phyloP scores from a whole-genome alignment of 1,140 invertebrate genomes.

The Camponotus floridanus region DNA sequence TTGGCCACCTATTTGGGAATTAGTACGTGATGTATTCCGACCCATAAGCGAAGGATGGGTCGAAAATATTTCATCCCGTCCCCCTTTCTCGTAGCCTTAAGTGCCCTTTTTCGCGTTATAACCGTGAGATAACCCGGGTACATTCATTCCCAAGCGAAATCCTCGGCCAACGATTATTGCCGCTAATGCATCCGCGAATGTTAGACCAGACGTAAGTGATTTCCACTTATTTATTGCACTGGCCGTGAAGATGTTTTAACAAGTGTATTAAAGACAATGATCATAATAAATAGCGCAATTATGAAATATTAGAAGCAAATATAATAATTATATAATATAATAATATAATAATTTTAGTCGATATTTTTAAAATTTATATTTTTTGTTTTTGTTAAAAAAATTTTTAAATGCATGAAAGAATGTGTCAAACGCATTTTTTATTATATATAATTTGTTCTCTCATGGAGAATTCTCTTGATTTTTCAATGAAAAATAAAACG shows the following conservation, averaged over 20 bases:
- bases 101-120: slow-evolving; percentile 76
- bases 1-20: slow-evolving; percentile 75
- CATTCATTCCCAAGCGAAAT: slow-evolving; percentile 71
- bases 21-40: slow-evolving; percentile 76
- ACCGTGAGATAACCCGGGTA: slow-evolving; percentile 72
- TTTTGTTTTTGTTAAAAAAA: background rate
- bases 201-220: slow-evolving; percentile 27
- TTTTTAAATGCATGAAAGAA: background rate
- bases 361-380: slow-evolving; percentile 7
- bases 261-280: background rate
- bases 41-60: slow-evolving; percentile 71
- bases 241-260: background rate
- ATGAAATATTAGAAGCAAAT: background rate
- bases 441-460: background rate
- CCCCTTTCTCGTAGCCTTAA: slow-evolving; percentile 62
- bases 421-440: slow-evolving; percentile 11
- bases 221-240: slow-evolving; percentile 10
- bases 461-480: background rate
- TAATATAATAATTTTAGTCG: background rate
- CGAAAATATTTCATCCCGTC: slow-evolving; percentile 74
- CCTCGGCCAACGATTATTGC: slow-evolving; percentile 69
- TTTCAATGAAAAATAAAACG: slow-evolving; percentile 5
- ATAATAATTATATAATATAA: too few species aligned
- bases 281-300: background rate
- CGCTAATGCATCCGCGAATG: slow-evolving; percentile 66